These are phyloP conservation scores for Eulemur mongoz DNA, from an alignment of 2,797 vertebrate genomes.

Conservation along the genomic window DNA sequence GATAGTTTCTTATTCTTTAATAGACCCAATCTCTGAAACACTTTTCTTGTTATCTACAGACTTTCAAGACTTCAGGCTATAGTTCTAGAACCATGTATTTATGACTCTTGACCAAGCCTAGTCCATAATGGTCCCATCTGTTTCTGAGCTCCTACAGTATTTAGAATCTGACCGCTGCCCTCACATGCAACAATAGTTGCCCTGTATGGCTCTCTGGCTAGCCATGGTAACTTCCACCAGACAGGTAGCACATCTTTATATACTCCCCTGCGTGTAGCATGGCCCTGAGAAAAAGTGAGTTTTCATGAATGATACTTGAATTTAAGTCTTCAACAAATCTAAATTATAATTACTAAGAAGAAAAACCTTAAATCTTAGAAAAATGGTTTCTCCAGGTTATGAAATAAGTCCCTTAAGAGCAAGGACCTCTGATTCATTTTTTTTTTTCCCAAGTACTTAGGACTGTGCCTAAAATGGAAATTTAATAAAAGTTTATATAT, in stretches of 20 bases:
- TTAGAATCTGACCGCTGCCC: not conserved
- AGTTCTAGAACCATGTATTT: not conserved
- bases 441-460: not conserved
- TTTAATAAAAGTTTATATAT: not conserved
- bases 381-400: not conserved
- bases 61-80: not conserved
- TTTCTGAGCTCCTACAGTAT: not conserved
- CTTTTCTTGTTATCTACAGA: not conserved
- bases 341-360: not conserved
- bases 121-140: accelerated
- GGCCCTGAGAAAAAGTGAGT: not conserved
- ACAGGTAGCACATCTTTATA: not conserved
- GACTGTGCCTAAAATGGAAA: not conserved
- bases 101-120: not conserved
- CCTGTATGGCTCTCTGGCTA: not conserved
- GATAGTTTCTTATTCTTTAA: not conserved
- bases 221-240: not conserved
- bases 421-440: not conserved
- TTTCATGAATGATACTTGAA: not conserved
- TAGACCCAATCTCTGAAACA: not conserved
- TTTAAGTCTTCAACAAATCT: slow-evolving; percentile 4
- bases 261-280: not conserved
- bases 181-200: too few relatives aligned
- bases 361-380: not conserved
- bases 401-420: not conserved